These are phyloP conservation scores for Coreius guichenoti DNA, from an alignment of 2,797 vertebrate genomes.

Conservation along the genomic window DNA sequence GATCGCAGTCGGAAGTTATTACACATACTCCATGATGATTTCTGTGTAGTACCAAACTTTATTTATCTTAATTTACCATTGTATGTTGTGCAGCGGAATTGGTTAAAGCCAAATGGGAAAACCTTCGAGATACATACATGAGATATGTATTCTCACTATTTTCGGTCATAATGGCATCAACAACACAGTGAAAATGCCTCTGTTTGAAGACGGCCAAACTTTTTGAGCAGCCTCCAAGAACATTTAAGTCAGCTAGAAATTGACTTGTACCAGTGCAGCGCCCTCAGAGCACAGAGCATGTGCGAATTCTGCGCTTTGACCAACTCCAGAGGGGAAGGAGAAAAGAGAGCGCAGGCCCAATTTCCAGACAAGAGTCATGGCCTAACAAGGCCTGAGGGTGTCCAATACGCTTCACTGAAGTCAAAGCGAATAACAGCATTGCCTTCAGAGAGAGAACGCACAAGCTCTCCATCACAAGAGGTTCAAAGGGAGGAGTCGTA, in stretches of 20 bases:
- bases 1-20: too few species aligned
- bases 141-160: too few species aligned
- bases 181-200: not conserved
- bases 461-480: conserved; percentile 26
- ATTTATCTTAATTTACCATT: too few species aligned
- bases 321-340: not conserved
- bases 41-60: too few species aligned
- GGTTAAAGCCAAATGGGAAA: too few species aligned
- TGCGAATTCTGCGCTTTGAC: not conserved
- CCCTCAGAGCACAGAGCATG: conserved; percentile 2
- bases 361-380: conserved; percentile 26
- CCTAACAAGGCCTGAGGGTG: conserved; percentile 3
- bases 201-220: not conserved
- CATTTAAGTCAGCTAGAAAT: not conserved
- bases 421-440: not conserved
- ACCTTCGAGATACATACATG: too few species aligned
- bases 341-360: not conserved
- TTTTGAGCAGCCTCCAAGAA: not conserved
- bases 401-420: conserved; percentile 10
- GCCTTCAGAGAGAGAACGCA: conserved; percentile 19
- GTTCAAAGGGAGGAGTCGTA: conserved; percentile 3
- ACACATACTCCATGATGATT: too few species aligned
- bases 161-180: not conserved
- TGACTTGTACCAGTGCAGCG: not conserved
- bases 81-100: too few species aligned